Percentiles rank a stretch among this genome's conserved stretches.
phyloP scores from a whole-genome alignment of 2,797 vertebrate species.

The Triplophysa bombifrons region DNA sequence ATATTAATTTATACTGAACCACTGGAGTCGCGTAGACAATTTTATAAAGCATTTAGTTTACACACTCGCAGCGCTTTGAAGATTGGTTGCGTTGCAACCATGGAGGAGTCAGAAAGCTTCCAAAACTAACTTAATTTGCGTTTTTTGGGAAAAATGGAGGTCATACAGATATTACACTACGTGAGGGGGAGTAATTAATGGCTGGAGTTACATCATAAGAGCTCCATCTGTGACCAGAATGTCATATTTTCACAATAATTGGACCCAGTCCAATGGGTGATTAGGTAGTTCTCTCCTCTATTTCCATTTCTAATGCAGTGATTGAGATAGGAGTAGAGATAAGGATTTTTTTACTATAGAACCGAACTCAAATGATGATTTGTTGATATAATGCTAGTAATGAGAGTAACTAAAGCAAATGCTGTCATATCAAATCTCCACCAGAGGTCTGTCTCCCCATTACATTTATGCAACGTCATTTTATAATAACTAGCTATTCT shows the following conservation, averaged over 20 bases:
- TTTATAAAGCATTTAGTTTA: too few species aligned
- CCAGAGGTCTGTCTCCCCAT: constrained; percentile 32
- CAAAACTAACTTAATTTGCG: too few species aligned
- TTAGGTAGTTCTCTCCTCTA: not conserved
- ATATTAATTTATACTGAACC: too few species aligned
- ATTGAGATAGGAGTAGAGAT: not conserved
- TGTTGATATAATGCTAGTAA: not conserved
- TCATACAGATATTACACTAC: too few species aligned
- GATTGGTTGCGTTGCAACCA: too few species aligned
- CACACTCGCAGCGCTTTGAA: too few species aligned
- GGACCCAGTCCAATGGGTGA: not conserved
- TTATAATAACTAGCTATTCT: not conserved
- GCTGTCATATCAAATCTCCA: constrained; percentile 4
- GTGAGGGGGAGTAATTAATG: too few species aligned
- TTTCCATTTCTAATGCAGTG: not conserved
- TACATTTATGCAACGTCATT: not conserved
- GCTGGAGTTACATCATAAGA: not conserved
- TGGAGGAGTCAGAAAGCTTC: too few species aligned
- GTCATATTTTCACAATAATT: constrained; percentile 10
- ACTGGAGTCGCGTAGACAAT: too few species aligned
- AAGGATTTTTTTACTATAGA: not conserved
- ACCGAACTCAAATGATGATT: not conserved
- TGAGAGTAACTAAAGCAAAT: not conserved
- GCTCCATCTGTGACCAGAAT: constrained; percentile 12
- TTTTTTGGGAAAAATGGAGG: too few species aligned